Evolutionary conservation across 2,113 vertebrate species (phyloP).

Genomic region (Anas platyrhynchos): DNA sequence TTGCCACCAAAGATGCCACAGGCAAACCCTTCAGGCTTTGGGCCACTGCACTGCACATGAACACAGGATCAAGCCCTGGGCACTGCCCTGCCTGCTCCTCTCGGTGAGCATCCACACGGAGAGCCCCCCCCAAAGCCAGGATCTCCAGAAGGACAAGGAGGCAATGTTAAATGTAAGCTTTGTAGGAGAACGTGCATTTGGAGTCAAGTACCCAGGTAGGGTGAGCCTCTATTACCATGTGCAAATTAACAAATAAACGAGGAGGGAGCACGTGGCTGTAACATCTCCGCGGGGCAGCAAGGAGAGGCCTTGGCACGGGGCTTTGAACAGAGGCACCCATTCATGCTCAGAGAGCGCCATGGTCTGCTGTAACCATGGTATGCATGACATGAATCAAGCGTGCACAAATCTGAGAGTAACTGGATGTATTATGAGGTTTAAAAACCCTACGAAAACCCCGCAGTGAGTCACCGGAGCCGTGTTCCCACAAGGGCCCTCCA

Average conservation of each 20-base stretch:
- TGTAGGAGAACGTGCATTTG: neutral
- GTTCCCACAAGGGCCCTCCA: neutral
- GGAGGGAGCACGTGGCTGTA: rapidly evolving
- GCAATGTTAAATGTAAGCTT: rapidly evolving
- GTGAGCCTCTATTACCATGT: rapidly evolving
- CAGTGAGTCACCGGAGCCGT: rapidly evolving
- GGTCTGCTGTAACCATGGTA: neutral
- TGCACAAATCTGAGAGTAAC: rapidly evolving
- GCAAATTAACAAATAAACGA: rapidly evolving
- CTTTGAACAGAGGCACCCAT: neutral
- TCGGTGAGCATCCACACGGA: rapidly evolving
- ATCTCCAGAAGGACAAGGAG: neutral
- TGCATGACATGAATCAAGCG: rapidly evolving
- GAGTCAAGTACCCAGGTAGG: neutral
- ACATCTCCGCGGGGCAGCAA: neutral
- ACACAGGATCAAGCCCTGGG: neutral
- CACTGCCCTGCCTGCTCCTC: neutral
- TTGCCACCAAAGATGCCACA: neutral
- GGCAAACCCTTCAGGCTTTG: neutral
- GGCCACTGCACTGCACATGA: neutral
- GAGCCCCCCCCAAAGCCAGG: neutral
- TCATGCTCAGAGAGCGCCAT: rapidly evolving
- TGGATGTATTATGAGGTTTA: rapidly evolving
- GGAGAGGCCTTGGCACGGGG: neutral
- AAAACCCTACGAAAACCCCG: neutral